A percentile compares a stretch with the other conserved stretches of the same genome.
phyloP scores from a whole-genome alignment of 2,888 invertebrate species.

The Teleogryllus oceanicus region DNA sequence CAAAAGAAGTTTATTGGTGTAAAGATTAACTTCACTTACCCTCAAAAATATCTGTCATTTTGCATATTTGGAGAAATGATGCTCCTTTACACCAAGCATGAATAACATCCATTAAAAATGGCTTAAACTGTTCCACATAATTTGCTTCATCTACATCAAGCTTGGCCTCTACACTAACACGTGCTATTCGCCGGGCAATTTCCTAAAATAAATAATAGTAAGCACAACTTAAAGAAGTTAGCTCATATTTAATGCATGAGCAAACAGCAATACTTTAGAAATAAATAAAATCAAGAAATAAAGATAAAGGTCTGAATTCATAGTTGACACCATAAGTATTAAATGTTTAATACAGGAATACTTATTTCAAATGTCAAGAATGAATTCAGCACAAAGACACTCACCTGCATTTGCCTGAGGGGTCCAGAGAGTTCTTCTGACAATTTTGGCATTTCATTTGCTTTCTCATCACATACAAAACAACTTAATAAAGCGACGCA shows the following conservation, averaged over 20 bases:
- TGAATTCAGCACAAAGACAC: no score
- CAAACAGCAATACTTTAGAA: not conserved
- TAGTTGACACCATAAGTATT: no score
- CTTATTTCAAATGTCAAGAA: no score
- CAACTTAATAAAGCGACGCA: constrained; percentile 83
- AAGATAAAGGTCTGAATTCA: not conserved
- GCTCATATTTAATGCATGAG: no score
- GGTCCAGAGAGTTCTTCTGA: constrained; percentile 87
- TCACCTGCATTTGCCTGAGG: constrained; percentile 81
- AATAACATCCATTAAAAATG: constrained; percentile 96
- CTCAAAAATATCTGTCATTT: constrained; percentile 96
- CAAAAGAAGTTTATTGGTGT: no score
- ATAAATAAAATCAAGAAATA: constrained; percentile 25
- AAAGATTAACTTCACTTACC: constrained; percentile 51
- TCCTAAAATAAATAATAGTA: constrained; percentile 57
- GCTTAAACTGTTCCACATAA: constrained; percentile 90
- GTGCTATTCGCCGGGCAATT: constrained; percentile 86
- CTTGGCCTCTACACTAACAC: constrained; percentile 72
- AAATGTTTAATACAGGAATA: no score
- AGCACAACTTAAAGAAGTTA: constrained; percentile 22
- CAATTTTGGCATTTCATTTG: constrained; percentile 71
- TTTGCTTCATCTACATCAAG: constrained; percentile 83
- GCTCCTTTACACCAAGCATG: constrained; percentile 94
- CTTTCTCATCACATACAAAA: constrained; percentile 91
- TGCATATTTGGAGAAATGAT: constrained; percentile 85